phyloP scores from a whole-genome alignment of 2,797 vertebrate species.

The Takifugu rubripes region DNA sequence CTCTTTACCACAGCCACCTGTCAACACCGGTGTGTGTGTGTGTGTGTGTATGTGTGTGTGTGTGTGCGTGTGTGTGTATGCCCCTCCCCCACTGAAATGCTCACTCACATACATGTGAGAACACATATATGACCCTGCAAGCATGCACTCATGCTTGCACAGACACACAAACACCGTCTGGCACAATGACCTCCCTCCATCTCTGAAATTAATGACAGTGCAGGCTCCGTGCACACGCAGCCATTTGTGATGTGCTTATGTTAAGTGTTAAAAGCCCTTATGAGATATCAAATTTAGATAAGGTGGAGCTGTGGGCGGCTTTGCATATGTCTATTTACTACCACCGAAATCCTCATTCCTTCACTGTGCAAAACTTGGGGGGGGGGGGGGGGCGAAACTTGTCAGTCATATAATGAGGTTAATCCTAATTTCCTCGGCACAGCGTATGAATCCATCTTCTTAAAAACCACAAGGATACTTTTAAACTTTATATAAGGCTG shows the following conservation, averaged over 20 bases:
- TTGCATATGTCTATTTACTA: constrained; percentile 63
- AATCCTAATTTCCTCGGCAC: too few species aligned
- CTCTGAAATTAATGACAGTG: constrained; percentile 67
- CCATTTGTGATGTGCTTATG: constrained; percentile 49
- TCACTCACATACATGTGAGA: constrained; percentile 41
- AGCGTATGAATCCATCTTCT: too few species aligned
- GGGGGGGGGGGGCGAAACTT: too few species aligned
- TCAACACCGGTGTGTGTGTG: constrained; percentile 54
- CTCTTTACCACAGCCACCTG: constrained; percentile 79
- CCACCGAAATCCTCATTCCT: constrained; percentile 1
- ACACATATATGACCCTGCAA: constrained; percentile 24
- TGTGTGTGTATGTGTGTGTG: constrained; percentile 5
- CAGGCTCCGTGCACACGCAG: constrained; percentile 53
- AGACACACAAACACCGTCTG: constrained; percentile 56
- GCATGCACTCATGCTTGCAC: constrained; percentile 44
- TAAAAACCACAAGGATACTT: too few species aligned
- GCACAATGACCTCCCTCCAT: constrained; percentile 60
- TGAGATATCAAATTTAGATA: constrained; percentile 57
- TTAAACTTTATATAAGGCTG: too few species aligned
- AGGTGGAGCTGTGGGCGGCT: constrained; percentile 62
- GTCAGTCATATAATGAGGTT: too few species aligned
- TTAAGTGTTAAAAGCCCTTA: constrained; percentile 63
- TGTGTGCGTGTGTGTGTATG: constrained; percentile 14
- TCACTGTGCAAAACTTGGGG: neutral
- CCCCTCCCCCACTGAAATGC: constrained; percentile 23